Base-by-base conservation (phyloP, 2,113 vertebrate genomes). In the Cygnus atratus region DNA sequence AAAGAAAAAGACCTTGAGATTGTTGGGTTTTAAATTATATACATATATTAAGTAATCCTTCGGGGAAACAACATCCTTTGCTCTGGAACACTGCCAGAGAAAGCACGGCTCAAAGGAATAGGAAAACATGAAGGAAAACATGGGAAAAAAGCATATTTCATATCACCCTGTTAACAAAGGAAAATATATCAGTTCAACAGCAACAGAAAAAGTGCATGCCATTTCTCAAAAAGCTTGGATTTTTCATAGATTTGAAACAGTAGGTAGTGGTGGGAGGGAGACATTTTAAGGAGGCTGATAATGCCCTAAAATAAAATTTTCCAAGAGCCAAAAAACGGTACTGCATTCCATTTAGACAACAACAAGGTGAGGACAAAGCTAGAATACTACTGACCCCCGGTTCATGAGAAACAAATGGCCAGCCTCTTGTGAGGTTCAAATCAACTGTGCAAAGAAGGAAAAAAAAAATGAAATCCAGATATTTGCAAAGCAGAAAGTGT, bases 401-500 rank as follows among this genome's bases (percentile, higher is more conserved):
- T 48, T 94, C 52, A 50, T 41, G 43, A 81, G 58, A 91, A 94
- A 91, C 12, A 87, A 93, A 80, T 37, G 13, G 75, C 5, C 31
- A 67, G 22, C 41, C 28, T 65, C 58, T 48, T 48, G 74, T 46
- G 29, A 67, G 31, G 52, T 86, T 84, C 61, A 48, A 63, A 73
- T 54, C 72, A 88, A 66, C 24, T 77, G 35, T 46, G 50, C 44
- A 79, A 93, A 70, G 84, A 68, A 70, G 78, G 41, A 39, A 74
- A 68, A 74, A 74, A 37, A 72, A 86, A 84, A 92, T 67, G 14
- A 87, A 91, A 92, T 74, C 50, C 92, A 93, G 67, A 92, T 52
- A 81, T 35, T 57, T 59, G 68, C 2, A 78, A 43, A 82, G 20
- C 10, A 72, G 37, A 82, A 63, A 33, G 28, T 78, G 58, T 44